phyloP scores from a whole-genome alignment of 2,113 vertebrate species.

The Psittacus erithacus region DNA sequence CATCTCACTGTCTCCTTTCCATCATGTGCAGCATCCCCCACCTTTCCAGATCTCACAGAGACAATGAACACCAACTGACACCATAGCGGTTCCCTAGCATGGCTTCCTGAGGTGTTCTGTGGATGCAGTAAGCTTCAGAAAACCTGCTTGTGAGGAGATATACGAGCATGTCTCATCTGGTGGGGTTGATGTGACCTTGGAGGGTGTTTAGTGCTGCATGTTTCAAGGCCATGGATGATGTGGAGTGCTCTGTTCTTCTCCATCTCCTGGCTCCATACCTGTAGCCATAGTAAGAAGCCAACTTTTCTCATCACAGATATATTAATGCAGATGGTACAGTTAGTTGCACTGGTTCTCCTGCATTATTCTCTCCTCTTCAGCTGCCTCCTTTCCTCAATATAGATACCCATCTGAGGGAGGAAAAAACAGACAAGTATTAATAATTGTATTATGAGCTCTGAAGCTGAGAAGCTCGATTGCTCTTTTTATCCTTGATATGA shows the following conservation, averaged over 20 bases:
- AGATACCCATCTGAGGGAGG: not conserved
- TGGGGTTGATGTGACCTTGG: rapidly evolving
- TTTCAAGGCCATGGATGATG: rapidly evolving
- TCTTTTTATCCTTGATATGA: conserved; percentile 8
- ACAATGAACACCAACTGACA: not conserved
- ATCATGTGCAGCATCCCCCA: not conserved
- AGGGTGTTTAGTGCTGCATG: rapidly evolving
- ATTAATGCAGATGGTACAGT: not conserved
- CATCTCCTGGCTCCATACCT: not conserved
- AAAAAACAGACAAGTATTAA: not conserved
- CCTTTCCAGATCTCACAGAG: not conserved
- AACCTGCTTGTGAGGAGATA: not conserved
- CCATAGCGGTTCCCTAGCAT: not conserved
- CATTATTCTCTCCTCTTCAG: not conserved
- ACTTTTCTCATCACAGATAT: rapidly evolving
- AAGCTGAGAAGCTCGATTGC: not conserved
- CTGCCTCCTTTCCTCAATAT: not conserved
- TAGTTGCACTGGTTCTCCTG: rapidly evolving
- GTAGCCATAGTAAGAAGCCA: not conserved
- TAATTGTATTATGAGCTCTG: not conserved
- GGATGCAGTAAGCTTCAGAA: not conserved
- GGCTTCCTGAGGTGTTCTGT: not conserved
- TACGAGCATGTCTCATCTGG: not conserved
- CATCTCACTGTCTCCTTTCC: not conserved
- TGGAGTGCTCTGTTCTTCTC: not conserved